Evolutionary conservation across 2,113 vertebrate genomes (phyloP).

Genomic region (Nettapus auritus): DNA sequence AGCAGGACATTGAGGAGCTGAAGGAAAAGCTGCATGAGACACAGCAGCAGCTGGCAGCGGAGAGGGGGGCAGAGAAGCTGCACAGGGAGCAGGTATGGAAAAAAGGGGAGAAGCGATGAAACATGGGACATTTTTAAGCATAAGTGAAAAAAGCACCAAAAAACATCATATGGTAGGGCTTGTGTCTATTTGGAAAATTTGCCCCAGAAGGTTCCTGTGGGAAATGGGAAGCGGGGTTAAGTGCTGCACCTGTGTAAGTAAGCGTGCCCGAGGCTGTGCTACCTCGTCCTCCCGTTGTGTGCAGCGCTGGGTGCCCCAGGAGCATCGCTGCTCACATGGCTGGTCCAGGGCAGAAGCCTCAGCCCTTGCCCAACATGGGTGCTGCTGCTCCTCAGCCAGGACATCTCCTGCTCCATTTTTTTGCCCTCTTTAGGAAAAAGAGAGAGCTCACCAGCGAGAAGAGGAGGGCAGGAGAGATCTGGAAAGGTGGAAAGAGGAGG

Average conservation of each 20-base stretch:
- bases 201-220: background rate
- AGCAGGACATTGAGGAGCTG: conserved; percentile 74
- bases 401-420: background rate
- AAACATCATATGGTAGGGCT: background rate
- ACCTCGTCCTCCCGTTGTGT: accelerated
- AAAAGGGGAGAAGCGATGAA: accelerated
- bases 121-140: accelerated
- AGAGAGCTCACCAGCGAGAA: conserved; percentile 55
- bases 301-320: accelerated
- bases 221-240: background rate
- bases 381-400: background rate
- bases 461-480: conserved; percentile 60
- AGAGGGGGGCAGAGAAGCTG: conserved; percentile 61
- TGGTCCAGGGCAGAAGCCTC: background rate
- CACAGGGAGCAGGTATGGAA: conserved; percentile 64
- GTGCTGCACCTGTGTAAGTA: background rate
- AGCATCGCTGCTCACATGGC: accelerated
- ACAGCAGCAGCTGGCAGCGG: conserved; percentile 69
- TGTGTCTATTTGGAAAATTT: background rate
- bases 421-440: conserved; percentile 67
- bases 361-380: background rate
- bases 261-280: background rate
- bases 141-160: background rate
- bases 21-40: conserved; percentile 66
- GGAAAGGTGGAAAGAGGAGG: conserved; percentile 79